Base-by-base conservation (phyloP, 2,113 vertebrate species). In the Syngnathoides biaculeatus region DNA sequence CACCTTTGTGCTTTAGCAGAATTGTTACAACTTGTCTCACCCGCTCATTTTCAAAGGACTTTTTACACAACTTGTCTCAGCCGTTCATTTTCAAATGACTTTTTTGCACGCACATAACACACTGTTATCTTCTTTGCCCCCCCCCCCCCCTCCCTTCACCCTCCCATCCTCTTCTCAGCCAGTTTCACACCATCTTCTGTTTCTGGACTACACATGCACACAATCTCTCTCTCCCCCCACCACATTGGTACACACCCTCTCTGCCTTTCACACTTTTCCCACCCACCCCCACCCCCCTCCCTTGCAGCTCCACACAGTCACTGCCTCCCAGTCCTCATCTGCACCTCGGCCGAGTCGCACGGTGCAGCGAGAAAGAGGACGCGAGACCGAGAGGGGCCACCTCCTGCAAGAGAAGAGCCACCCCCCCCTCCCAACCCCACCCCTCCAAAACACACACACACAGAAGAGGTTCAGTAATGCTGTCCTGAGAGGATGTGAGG, bases 261-360 rank as follows among this genome's bases (percentile, higher is more conserved):
- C 64, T 67, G 66, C 68, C 60, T 62, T 30, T 74, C 68, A 67
- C 56, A 8, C 75, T 57, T 9, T 35, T 17, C 6, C 6, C 3
- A 35, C 6, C 6, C 30, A 6, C 52, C 11, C 22, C n/a, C 13
- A 6, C 14, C 4, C 55, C 38, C 43, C 69, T 80, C 81, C 74
- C 81, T 80, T 73, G 62, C 75, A 72, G 71, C 72, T 26, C 52
- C 13, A 50, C 78, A 66, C 72, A 58, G 38, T 77, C 83, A 74
- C 80, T 76, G 73, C 68, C 77, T 39, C 72, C 11, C 71, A 5
- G 73, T 89, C 75, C 72, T 81, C 78, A 80, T 82, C 83, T 80
- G 82, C 74, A 66, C 82, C 79, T 86, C 86, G 75, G 71, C 81
- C 70, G 52, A 75, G 55, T 57, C 27, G 55, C 55, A 30, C 55